Base-by-base conservation (phyloP, 2,113 vertebrate species). In the Pampusana beccarii region DNA sequence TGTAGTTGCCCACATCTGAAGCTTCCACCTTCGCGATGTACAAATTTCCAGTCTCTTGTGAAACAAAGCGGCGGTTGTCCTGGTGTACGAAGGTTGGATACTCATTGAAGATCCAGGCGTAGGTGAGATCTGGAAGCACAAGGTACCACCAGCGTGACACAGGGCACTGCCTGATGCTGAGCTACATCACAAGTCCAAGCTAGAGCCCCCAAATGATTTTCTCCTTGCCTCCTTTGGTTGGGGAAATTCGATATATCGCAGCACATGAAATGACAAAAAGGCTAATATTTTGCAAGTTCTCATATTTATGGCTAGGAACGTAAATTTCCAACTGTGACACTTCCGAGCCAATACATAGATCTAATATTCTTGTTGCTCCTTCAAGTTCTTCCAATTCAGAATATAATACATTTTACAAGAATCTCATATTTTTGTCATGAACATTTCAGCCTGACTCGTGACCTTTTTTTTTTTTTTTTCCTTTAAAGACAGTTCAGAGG, bases 101-200 rank as follows among this genome's bases (percentile, higher is more conserved):
- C 93, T 99, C 99, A 9, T 99, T 99, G 97, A 99, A 99, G 97
- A 99, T 99, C 99, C 99, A 99, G 4, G 99, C 99, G n/a, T 99
- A 99, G 72, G 97, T 98, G 78, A 99, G 97, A 96, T 99, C 99
- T 99, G 98, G 60, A 97, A 96, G 90, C 5, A 91, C 65, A 98
- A 33, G 51, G 33, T 34, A 57, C 13, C 29, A 53, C 36, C 60
- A 51, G 2, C 77, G 51, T 4, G 64, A 73, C 58, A 19, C 23
- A 2, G 31, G 48, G 13, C 12, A 20, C 21, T 5, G 4, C 2
- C 40, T 34, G 29, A 18, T 29, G 53, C 24, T 20, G 11, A 34
- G 85, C 28, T 87, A 18, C 38, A 44, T 31, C 85, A 28, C 67
- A n/a, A 24, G 44, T 5, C 3, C 4, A 42, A 65, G 25, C 42